Conservation (phyloP, 2,113 vertebrate species). For the Struthidea cinerea region DNA sequence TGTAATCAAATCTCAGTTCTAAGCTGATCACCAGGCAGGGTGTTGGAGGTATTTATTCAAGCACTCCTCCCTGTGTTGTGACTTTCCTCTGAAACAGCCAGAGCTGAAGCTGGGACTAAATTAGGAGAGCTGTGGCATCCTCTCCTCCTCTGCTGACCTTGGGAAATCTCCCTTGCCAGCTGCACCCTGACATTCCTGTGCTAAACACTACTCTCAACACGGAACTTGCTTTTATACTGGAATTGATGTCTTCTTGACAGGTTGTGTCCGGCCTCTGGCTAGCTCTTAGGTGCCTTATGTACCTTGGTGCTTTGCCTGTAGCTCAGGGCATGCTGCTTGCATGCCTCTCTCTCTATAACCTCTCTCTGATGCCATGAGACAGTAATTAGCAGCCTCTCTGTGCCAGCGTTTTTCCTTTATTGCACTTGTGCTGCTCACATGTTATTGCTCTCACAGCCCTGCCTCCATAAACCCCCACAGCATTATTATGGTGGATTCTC, state of each 20-base stretch:
- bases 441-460: background rate
- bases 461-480: background rate
- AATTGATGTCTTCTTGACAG: background rate
- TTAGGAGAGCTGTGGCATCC: background rate
- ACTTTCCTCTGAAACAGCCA: background rate
- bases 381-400: background rate
- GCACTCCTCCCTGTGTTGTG: background rate
- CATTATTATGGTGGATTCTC: background rate
- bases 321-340: background rate
- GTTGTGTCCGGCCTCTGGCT: background rate
- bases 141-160: background rate
- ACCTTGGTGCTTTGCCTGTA: background rate
- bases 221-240: background rate
- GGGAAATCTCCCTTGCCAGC: background rate
- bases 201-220: background rate
- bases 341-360: background rate
- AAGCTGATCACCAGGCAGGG: slow-evolving; percentile 29
- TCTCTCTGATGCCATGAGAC: background rate
- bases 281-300: background rate
- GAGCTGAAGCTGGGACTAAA: background rate
- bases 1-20: slow-evolving; percentile 46
- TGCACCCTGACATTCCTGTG: background rate
- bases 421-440: background rate
- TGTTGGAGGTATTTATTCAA: slow-evolving; percentile 33
- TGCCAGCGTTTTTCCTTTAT: background rate